Base-by-base conservation (phyloP, 1,140 invertebrate species). In the Drosophila sucinea region DNA sequence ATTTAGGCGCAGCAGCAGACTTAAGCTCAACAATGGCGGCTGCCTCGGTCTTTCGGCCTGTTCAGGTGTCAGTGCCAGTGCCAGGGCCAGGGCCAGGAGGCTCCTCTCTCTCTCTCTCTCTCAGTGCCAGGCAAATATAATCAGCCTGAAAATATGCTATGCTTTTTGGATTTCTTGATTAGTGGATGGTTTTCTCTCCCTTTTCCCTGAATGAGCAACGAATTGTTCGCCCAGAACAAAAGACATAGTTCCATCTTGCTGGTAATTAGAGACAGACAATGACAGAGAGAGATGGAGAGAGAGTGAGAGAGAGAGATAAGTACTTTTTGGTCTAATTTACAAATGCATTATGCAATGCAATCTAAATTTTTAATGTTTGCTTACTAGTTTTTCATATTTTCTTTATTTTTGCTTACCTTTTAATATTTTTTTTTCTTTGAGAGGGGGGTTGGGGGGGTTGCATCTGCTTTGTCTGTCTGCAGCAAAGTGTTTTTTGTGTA, bases 131-230 rank as follows among this genome's bases (percentile, higher is more conserved):
- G 75, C 77, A 81, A 89, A 80, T 80, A 87, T 89, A 83, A 89
- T 81, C 80, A 71, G 77, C 57, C 77, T 51, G 73, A 57, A 78
- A 87, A 87, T 75, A 77, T 73, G 73, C 70, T 71, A 72, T 70
- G 77, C 68, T 44, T 70, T 78, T 75, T 77, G 77, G 83, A 73
- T 82, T 82, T 70, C 77, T 87, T 89, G 84, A 87, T 89, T 84
- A 83, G 79, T 77, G 27, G 23, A 7, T 51, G 7, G 23, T 25
- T 4, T 6, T 60, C 35, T 41, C 0, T 8, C 10, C 30, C 41
- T 10, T 44, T 61, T 3, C 10, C 58, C 44, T 8, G 23, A 51
- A 51, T 51, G 44, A 25, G 6, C 44, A 51, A 25, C 23, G 25
- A 51, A 47, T 47, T 11, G 44, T 47, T 25, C 17, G 17, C 44